These are phyloP conservation scores for Drosophila lini DNA, from an alignment of 1,140 invertebrate species.

Conservation along the genomic window DNA sequence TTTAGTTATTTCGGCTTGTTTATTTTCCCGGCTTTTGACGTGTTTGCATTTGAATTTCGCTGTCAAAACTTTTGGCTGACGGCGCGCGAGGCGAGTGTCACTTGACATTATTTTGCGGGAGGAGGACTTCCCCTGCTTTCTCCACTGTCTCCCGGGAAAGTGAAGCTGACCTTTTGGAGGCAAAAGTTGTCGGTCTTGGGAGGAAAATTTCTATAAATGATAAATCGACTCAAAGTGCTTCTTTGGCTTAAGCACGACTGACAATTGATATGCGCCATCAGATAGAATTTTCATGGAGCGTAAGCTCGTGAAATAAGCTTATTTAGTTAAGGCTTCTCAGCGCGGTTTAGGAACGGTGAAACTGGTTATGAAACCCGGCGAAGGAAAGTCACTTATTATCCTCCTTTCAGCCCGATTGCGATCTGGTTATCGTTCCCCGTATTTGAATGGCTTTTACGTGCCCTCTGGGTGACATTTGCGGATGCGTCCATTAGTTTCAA, in stretches of 20 bases:
- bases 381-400: conserved; percentile 10
- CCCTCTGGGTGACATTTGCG: conserved; percentile 58
- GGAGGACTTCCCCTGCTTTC: not conserved
- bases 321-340: conserved; percentile 8
- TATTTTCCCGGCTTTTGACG: conserved; percentile 27
- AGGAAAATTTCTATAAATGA: conserved; percentile 38
- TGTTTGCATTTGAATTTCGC: conserved; percentile 51
- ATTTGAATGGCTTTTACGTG: conserved; percentile 56
- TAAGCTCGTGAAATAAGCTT: conserved; percentile 29
- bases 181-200: not conserved
- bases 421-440: conserved; percentile 4
- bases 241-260: conserved; percentile 30
- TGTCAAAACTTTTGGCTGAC: conserved; percentile 58
- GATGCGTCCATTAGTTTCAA: conserved; percentile 74
- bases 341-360: conserved; percentile 26
- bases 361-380: conserved; percentile 13
- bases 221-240: conserved; percentile 30
- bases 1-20: conserved; percentile 43
- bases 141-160: conserved; percentile 1
- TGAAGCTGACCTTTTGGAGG: conserved; percentile 9
- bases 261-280: conserved; percentile 47
- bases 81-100: conserved; percentile 7
- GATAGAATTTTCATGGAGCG: conserved; percentile 22
- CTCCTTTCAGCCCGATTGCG: not conserved
- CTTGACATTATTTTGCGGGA: conserved; percentile 26